Evolutionary conservation across 2,888 invertebrate genomes (phyloP), one percentile per base, ranked within the genome.

Genomic region (Julus scandinavius): DNA sequence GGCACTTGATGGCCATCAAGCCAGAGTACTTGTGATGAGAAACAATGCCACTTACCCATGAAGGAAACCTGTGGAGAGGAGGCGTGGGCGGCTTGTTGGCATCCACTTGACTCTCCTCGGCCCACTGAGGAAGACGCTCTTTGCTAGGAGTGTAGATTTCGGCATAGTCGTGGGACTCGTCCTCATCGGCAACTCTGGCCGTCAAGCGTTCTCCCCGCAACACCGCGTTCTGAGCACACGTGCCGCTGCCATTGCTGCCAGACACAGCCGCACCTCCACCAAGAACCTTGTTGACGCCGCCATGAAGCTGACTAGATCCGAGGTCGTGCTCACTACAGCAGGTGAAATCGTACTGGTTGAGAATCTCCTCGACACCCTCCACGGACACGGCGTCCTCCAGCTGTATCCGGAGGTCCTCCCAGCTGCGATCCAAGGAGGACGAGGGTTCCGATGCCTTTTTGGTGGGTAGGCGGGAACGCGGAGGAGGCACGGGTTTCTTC

Each of bases 141-240:
- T 96, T 95, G 91, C 96, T 97, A 0, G 97, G 98, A 45, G 97
- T 98, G 91, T 97, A 98, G 90, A 98, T 97, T 93, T 98, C 97
- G 0, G 97, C 97, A 91, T 98, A 98, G 92, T 98, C 98, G 91
- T 98, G 97, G 0, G 90, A 90, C 90, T 92, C 92, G 88, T 92
- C 91, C n/a, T 90, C 90, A 38, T 90, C 91, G 17, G 89, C 89
- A 89, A 89, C 80, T 87, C 89, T 54, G 85, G 88, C 84, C 87
- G 54, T 89, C 87, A 88, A 80, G 87, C 88, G 89, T 85, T 84
- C 41, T 17, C 87, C 80, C 86, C 50, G 84, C 80, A 41, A 63
- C 88, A 13, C 87, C 40, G 40, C 86, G 7, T 63, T 72, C 72
- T 72, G 72, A 29, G 72, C 80, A 5, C 41, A 40, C 6, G 72